Percentiles rank a stretch among this genome's conserved stretches.
These are phyloP conservation scores for Macrosteles quadrilineatus DNA, from an alignment of 1,140 invertebrate genomes.

Conservation along the genomic window DNA sequence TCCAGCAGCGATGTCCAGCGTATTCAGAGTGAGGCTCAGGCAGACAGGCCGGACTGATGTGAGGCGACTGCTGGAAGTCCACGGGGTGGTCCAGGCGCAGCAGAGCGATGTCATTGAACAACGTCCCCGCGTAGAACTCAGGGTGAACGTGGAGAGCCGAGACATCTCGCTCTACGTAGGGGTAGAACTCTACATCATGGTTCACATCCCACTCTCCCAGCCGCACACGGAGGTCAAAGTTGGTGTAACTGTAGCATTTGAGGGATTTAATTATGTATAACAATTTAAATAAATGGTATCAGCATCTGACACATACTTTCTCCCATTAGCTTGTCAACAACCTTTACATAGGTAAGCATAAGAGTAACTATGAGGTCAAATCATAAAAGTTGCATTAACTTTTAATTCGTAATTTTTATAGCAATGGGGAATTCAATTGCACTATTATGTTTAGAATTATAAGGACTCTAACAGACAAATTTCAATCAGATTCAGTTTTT, in stretches of 20 bases:
- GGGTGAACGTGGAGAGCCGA: conserved; percentile 79
- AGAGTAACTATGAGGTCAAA: too few relatives aligned
- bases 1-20: conserved; percentile 79
- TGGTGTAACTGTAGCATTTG: conserved; percentile 69
- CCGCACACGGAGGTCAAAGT: conserved; percentile 78
- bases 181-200: conserved; percentile 91
- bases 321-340: too few relatives aligned
- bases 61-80: conserved; percentile 79
- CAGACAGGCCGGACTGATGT: conserved; percentile 87
- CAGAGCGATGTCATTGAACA: conserved; percentile 87
- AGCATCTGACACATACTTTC: too few relatives aligned
- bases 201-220: conserved; percentile 96
- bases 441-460: too few relatives aligned
- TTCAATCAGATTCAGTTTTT: too few relatives aligned
- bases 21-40: conserved; percentile 81
- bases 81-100: conserved; percentile 77
- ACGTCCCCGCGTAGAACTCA: conserved; percentile 87
- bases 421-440: too few relatives aligned
- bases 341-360: too few relatives aligned
- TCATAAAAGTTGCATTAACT: too few relatives aligned
- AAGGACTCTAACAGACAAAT: too few relatives aligned
- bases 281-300: too few relatives aligned
- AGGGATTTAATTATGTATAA: too few relatives aligned
- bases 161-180: conserved; percentile 86
- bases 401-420: too few relatives aligned